These are phyloP conservation scores for Takifugu ocellatus DNA, from an alignment of 2,797 vertebrate genomes.

Conservation along the genomic window DNA sequence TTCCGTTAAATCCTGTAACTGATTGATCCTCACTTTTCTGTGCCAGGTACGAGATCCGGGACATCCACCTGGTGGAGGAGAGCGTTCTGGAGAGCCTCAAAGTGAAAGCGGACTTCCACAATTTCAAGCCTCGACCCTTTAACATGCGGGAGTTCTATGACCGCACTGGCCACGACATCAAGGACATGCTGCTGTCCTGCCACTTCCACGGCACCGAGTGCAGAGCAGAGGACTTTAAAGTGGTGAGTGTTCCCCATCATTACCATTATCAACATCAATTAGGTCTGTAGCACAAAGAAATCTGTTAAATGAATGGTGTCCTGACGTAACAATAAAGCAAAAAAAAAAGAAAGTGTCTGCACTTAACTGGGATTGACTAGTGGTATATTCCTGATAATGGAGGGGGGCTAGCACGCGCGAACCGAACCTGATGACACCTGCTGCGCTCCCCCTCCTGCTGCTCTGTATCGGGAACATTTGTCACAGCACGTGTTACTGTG, in stretches of 20 bases:
- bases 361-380: no score
- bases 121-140: slow-evolving; percentile 95
- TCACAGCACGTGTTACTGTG: background rate
- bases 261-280: no score
- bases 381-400: no score
- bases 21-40: background rate
- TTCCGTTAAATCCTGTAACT: slow-evolving; percentile 3
- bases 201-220: slow-evolving; percentile 89
- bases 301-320: no score
- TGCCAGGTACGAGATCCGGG: slow-evolving; percentile 91
- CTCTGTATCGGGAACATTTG: slow-evolving; percentile 6
- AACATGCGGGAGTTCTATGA: slow-evolving; percentile 98
- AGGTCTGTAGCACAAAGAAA: no score
- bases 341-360: no score
- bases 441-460: slow-evolving; percentile 16
- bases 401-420: background rate
- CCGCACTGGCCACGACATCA: slow-evolving; percentile 92
- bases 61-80: slow-evolving; percentile 91
- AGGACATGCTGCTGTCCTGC: slow-evolving; percentile 94
- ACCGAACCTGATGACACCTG: slow-evolving; percentile 17
- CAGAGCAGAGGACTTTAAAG: slow-evolving; percentile 90
- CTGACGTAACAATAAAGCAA: no score
- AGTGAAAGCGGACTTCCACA: slow-evolving; percentile 93
- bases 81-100: slow-evolving; percentile 92
- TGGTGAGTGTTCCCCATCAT: slow-evolving; percentile 77